Evolutionary conservation across 2,113 vertebrate species (phyloP).

Genomic region (Regulus satrapa): DNA sequence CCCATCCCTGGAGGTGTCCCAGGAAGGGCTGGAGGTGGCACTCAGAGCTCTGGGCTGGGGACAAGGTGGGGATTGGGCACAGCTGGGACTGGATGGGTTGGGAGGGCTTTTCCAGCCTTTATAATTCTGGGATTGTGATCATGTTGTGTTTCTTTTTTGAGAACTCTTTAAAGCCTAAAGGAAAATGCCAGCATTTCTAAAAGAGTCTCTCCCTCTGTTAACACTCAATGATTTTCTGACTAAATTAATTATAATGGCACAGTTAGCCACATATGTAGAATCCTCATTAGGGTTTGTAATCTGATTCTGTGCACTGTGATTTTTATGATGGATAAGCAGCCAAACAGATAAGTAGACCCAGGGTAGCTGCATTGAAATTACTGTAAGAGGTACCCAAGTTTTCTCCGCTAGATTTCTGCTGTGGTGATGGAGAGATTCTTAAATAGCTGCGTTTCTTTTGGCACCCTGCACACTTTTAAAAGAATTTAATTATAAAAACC

Average conservation of each 20-base stretch:
- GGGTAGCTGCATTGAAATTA: neutral
- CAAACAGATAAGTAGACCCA: neutral
- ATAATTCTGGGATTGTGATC: neutral
- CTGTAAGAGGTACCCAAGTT: neutral
- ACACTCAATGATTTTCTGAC: neutral
- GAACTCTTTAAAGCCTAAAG: neutral
- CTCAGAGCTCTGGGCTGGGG: neutral
- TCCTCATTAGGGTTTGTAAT: neutral
- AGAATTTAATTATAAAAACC: conserved; percentile 19
- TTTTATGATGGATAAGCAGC: neutral
- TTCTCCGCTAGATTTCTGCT: neutral
- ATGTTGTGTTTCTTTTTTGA: neutral
- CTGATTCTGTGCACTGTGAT: neutral
- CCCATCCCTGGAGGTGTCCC: neutral
- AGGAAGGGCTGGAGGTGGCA: neutral
- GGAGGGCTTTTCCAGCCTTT: neutral
- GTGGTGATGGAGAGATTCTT: neutral
- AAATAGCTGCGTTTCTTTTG: neutral
- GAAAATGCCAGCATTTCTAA: neutral
- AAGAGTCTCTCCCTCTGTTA: neutral
- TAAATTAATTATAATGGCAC: neutral
- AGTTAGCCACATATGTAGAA: neutral
- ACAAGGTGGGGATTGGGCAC: fast-evolving
- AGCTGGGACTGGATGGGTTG: fast-evolving
- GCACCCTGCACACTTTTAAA: neutral